Evolutionary conservation across 2,888 invertebrate genomes (phyloP).

Genomic region (Vandiemenella viatica): DNA sequence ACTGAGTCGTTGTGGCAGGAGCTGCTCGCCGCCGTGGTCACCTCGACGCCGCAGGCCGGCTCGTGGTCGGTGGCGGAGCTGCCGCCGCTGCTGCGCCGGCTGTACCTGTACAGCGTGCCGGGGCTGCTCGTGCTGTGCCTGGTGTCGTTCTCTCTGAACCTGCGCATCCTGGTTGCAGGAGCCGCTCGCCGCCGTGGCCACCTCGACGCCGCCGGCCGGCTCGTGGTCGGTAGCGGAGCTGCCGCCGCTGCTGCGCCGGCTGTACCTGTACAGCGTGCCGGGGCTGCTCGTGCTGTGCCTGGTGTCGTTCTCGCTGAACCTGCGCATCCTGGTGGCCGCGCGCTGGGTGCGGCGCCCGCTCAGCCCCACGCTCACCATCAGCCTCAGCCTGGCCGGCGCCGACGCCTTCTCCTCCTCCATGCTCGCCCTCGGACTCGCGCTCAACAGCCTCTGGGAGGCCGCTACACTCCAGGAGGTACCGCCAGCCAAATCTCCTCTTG

Average conservation of each 20-base stretch:
- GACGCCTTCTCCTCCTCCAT: slow-evolving; percentile 39
- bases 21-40: too few species aligned
- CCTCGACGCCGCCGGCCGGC: neutral
- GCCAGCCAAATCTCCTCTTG: too few species aligned
- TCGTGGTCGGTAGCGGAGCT: neutral
- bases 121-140: slow-evolving; percentile 33
- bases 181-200: too few species aligned
- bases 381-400: slow-evolving; percentile 40
- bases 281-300: slow-evolving; percentile 33
- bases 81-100: neutral
- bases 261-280: slow-evolving; percentile 23
- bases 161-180: too few species aligned
- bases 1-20: too few species aligned
- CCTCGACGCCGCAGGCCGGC: neutral
- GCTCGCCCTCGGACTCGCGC: slow-evolving; percentile 35
- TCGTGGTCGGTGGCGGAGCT: neutral
- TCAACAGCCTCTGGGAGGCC: slow-evolving; percentile 36
- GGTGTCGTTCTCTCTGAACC: slow-evolving; percentile 36
- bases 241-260: neutral
- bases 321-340: slow-evolving; percentile 35
- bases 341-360: slow-evolving; percentile 40
- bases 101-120: slow-evolving; percentile 23
- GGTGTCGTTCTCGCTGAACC: slow-evolving; percentile 36
- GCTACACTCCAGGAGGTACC: too few species aligned
- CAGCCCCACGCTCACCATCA: slow-evolving; percentile 41